Evolutionary conservation across 2,888 invertebrate genomes (phyloP).

Genomic region (Dione juno): DNA sequence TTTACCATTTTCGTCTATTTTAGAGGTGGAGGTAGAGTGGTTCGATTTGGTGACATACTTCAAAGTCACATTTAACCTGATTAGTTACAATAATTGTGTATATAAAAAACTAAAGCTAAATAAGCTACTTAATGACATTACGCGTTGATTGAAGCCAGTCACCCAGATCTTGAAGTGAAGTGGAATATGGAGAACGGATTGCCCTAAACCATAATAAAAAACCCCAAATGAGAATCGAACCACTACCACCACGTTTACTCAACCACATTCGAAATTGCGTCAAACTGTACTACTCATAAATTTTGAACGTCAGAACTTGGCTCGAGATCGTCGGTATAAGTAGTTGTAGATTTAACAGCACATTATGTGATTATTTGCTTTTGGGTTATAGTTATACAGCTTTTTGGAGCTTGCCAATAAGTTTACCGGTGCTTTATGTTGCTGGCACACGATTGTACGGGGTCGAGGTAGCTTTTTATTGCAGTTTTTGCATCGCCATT

Average conservation of each 20-base stretch:
- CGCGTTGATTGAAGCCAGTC: too few species aligned
- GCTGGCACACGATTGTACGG: constrained; percentile 14
- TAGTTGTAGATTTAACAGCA: constrained; percentile 29
- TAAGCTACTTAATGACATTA: too few species aligned
- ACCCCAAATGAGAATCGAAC: not conserved
- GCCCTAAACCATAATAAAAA: too few species aligned
- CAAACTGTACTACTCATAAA: constrained; percentile 26
- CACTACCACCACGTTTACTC: not conserved
- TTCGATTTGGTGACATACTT: too few species aligned
- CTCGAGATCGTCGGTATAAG: constrained; percentile 25
- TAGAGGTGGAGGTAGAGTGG: too few species aligned
- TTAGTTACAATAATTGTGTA: too few species aligned
- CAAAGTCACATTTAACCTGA: too few species aligned
- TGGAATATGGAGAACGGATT: too few species aligned
- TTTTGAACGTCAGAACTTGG: constrained; percentile 31
- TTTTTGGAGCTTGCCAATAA: constrained; percentile 20
- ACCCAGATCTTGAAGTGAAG: too few species aligned
- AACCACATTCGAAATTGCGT: not conserved
- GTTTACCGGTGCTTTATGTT: constrained; percentile 24
- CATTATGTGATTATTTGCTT: constrained; percentile 28
- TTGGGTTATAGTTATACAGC: not conserved
- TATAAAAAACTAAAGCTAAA: too few species aligned
- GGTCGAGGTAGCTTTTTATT: constrained; percentile 5
- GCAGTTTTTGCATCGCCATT: constrained; percentile 2
- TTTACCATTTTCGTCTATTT: too few species aligned